Base-by-base conservation (phyloP, 2,888 invertebrate genomes). In the Netelia inedita region DNA sequence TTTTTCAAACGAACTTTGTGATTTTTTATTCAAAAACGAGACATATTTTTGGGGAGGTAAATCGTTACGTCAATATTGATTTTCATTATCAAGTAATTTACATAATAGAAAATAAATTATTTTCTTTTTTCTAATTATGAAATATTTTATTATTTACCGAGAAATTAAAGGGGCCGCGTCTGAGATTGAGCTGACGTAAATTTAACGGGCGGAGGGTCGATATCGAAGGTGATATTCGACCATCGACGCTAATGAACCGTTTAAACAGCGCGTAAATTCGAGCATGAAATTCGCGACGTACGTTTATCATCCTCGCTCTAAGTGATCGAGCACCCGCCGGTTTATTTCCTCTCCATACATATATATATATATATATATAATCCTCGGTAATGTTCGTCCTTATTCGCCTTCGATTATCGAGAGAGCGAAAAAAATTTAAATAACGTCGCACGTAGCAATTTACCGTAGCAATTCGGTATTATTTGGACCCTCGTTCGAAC, bases 301-400 rank as follows among this genome's bases (percentile, higher is more conserved):
- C 68, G 50, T 79, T 83, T 83, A 83, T 75, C 83, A 75, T 59
- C 41, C 57, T 65, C 57, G 41, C 50, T 75, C 79, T 83, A 83
- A 83, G 68, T 75, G 75, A 75, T 16, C 65, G 63, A 43, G 63
- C 43, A 59, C 75, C 10, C 53, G 63, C 28, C 75, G 65, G 68
- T 80, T 80, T 63, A 57, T 69, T 16, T 69, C 10, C 69, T 69
- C 74, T 75, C 61, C 21, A 23, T 41, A 57, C 61, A 2, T 3
- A 28, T 28, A 28, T 50, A 50, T 50, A 50, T 50, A 50, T 14
- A 50, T 50, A 2, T 50, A 14, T 50, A 14, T 55, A 55, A 16
- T 55, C 19, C 16, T 55, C 55, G 14, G 71, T 71, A 19, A 72
- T 69, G n/a, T 43, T 79, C 35, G 65, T 50, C 65, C 71, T 79